These are phyloP conservation scores for Drosophila arizonae DNA, from an alignment of 1,140 invertebrate genomes.

Conservation along the genomic window DNA sequence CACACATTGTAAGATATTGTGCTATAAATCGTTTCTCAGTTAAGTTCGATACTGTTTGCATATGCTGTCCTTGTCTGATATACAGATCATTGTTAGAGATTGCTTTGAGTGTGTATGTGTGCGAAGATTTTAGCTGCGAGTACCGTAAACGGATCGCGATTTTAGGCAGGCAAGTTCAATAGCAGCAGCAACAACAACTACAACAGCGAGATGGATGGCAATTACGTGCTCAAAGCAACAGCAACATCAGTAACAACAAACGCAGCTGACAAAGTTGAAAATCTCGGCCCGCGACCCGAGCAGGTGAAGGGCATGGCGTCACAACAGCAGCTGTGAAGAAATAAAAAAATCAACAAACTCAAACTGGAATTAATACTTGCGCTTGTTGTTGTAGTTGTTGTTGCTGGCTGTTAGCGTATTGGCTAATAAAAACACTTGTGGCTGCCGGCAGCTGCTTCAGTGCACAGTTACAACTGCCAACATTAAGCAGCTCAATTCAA, in stretches of 20 bases:
- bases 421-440: slow-evolving; percentile 54
- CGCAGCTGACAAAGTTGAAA: slow-evolving; percentile 7
- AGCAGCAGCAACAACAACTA: slow-evolving; percentile 17
- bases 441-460: slow-evolving; percentile 42
- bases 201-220: slow-evolving; percentile 28
- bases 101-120: neutral
- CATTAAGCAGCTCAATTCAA: slow-evolving; percentile 10
- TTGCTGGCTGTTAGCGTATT: neutral
- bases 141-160: slow-evolving; percentile 11
- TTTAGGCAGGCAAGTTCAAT: slow-evolving; percentile 45
- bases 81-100: neutral
- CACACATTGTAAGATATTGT: neutral
- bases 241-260: slow-evolving; percentile 33
- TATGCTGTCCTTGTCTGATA: neutral
- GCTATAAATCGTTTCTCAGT: slow-evolving; percentile 3
- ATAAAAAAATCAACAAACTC: slow-evolving; percentile 1
- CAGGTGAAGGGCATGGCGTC: slow-evolving; percentile 80
- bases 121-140: neutral
- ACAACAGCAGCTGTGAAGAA: slow-evolving; percentile 37
- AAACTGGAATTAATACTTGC: slow-evolving; percentile 25
- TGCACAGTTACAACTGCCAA: slow-evolving; percentile 29
- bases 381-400: neutral
- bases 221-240: slow-evolving; percentile 30
- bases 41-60: neutral
- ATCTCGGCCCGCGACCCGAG: slow-evolving; percentile 31